These are phyloP conservation scores for Athene noctua DNA, from an alignment of 2,113 vertebrate species.

Conservation along the genomic window DNA sequence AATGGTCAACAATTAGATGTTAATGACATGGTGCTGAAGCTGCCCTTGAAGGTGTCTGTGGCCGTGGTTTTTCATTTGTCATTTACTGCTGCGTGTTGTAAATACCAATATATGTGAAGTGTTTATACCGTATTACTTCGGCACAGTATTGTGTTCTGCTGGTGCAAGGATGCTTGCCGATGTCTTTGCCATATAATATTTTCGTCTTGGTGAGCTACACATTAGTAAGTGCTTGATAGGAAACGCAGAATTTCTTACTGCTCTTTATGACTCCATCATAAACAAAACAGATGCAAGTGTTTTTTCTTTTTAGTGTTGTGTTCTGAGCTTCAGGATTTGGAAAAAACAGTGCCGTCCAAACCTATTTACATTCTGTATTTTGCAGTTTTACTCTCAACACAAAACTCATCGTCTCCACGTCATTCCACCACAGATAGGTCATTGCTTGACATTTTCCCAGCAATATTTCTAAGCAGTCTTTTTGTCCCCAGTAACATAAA, in stretches of 20 bases:
- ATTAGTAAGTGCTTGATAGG: neutral
- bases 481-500: conserved; percentile 26
- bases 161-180: neutral
- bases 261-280: neutral
- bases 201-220: neutral
- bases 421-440: neutral
- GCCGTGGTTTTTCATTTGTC: neutral
- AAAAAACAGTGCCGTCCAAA: neutral
- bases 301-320: neutral
- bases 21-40: neutral
- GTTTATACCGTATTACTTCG: neutral
- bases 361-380: neutral
- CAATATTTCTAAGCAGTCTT: neutral
- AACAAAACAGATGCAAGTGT: neutral
- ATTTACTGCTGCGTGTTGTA: neutral
- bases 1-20: neutral
- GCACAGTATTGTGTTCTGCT: neutral
- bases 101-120: neutral
- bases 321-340: neutral
- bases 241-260: neutral
- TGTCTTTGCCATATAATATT: neutral
- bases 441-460: neutral
- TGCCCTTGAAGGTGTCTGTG: neutral
- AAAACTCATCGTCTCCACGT: neutral
- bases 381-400: conserved; percentile 12